These are phyloP conservation scores for Heliothis virescens DNA, from an alignment of 1,140 invertebrate genomes.

Conservation along the genomic window DNA sequence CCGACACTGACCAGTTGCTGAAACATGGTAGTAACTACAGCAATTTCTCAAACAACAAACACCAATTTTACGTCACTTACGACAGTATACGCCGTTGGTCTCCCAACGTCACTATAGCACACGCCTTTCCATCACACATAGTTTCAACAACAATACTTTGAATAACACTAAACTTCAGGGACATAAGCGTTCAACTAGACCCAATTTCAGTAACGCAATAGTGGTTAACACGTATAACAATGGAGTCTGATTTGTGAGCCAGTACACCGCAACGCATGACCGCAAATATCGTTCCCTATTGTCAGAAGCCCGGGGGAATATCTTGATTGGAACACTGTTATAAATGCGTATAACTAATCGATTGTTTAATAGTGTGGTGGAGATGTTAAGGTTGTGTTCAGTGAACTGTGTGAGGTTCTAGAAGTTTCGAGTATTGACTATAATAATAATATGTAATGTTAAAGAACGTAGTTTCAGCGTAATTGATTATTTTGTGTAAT, in stretches of 20 bases:
- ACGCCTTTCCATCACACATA: slow-evolving; percentile 7
- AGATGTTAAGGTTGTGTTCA: slow-evolving; percentile 2
- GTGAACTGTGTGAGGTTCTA: too few relatives aligned
- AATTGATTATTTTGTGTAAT: too few relatives aligned
- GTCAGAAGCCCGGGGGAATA: slow-evolving; percentile 34
- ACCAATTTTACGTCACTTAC: too few relatives aligned
- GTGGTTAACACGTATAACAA: slow-evolving; percentile 53
- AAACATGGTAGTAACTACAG: too few relatives aligned
- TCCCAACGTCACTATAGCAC: not conserved
- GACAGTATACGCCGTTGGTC: too few relatives aligned
- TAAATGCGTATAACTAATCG: slow-evolving; percentile 37
- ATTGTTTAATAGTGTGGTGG: slow-evolving; percentile 35
- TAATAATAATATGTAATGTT: too few relatives aligned
- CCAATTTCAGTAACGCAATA: slow-evolving; percentile 44
- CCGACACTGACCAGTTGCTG: too few relatives aligned
- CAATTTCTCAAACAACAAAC: too few relatives aligned
- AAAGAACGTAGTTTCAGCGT: too few relatives aligned
- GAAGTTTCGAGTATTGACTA: too few relatives aligned
- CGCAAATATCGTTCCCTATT: slow-evolving; percentile 50
- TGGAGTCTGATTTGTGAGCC: slow-evolving; percentile 56
- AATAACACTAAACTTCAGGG: slow-evolving; percentile 40
- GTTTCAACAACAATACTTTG: slow-evolving; percentile 28
- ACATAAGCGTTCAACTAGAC: slow-evolving; percentile 41
- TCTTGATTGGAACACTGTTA: slow-evolving; percentile 49
- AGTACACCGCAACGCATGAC: slow-evolving; percentile 48